phyloP scores from a whole-genome alignment of 2,113 vertebrate species.

The Neopipo cinnamomea region DNA sequence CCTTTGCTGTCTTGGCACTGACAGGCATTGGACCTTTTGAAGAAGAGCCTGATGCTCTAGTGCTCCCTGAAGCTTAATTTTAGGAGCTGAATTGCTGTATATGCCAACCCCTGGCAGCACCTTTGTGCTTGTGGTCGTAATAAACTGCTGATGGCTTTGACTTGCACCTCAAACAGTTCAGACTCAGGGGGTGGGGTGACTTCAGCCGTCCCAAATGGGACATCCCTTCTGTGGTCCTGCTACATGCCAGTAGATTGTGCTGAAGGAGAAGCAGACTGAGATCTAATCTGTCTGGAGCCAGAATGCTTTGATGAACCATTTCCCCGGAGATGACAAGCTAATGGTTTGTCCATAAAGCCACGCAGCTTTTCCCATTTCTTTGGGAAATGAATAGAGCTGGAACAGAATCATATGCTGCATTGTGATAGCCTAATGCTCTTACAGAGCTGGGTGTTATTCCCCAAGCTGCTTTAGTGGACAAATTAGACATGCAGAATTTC shows the following conservation, averaged over 20 bases:
- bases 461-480: conserved; percentile 59
- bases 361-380: conserved; percentile 18
- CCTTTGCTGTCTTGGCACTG: not conserved
- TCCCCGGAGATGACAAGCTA: conserved; percentile 20
- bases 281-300: conserved; percentile 21
- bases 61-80: not conserved
- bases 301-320: not conserved
- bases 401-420: conserved; percentile 32
- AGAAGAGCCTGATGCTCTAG: not conserved
- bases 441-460: conserved; percentile 50
- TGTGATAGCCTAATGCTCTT: conserved; percentile 72
- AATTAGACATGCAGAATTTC: conserved; percentile 73
- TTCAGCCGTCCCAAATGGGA: not conserved
- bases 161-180: not conserved
- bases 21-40: not conserved
- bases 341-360: conserved; percentile 20
- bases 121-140: not conserved
- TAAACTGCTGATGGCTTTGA: not conserved
- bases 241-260: not conserved
- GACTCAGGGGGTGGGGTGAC: accelerated
- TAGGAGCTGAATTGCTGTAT: not conserved
- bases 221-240: not conserved
- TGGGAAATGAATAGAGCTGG: conserved; percentile 32
- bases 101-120: not conserved
- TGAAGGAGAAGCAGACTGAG: not conserved